Percentiles rank a stretch among this genome's conserved stretches.
These are phyloP conservation scores for Pipa parva DNA, from an alignment of 2,113 vertebrate genomes.

Conservation along the genomic window DNA sequence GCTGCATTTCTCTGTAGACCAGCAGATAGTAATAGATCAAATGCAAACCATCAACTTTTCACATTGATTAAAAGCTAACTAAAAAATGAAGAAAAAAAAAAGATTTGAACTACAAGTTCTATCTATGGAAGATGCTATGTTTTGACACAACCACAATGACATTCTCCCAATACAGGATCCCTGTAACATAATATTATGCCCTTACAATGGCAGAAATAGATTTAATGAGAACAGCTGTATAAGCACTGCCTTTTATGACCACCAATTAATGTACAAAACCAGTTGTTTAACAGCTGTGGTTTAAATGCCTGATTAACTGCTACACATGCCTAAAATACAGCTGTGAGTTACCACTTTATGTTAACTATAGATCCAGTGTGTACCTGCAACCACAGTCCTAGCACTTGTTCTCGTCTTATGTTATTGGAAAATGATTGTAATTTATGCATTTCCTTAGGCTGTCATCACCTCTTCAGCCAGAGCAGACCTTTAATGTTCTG, in stretches of 20 bases:
- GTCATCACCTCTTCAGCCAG: conserved; percentile 30
- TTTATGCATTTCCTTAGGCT: conserved; percentile 35
- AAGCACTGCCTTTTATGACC: conserved; percentile 31
- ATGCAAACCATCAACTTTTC: too few species aligned
- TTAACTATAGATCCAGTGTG: conserved; percentile 24
- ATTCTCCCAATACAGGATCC: too few species aligned
- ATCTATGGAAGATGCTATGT: too few species aligned
- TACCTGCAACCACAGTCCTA: conserved; percentile 5
- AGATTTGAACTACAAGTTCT: too few species aligned
- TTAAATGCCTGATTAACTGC: conserved; percentile 37
- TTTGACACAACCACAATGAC: too few species aligned
- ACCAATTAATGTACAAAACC: conserved; percentile 24
- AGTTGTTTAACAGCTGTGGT: conserved; percentile 31
- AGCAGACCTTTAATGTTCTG: conserved; percentile 19
- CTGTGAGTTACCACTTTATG: conserved; percentile 1
- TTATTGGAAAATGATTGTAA: conserved; percentile 42
- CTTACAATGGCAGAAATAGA: not conserved
- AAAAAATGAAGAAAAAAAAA: too few species aligned
- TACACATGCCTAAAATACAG: conserved; percentile 12
- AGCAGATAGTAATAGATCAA: too few species aligned
- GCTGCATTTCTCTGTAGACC: too few species aligned
- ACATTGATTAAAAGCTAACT: too few species aligned
- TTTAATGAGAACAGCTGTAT: conserved; percentile 38
- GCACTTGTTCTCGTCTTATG: conserved; percentile 16
- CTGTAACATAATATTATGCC: not conserved